Evolutionary conservation across 1,140 invertebrate species (phyloP).

Genomic region (Grapholita molesta): DNA sequence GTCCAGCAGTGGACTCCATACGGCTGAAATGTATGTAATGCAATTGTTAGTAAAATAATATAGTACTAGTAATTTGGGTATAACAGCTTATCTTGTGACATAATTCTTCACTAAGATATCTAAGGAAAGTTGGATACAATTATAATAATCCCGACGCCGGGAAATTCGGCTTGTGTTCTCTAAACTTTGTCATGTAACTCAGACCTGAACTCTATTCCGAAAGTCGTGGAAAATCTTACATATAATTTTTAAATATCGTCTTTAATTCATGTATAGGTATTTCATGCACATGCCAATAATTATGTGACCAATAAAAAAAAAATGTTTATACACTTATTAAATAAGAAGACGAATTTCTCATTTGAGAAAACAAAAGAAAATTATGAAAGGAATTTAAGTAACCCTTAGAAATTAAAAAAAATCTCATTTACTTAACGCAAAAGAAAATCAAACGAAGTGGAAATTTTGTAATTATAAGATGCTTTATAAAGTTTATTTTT

Average conservation of each 20-base stretch:
- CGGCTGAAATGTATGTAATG: no score
- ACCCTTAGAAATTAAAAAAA: not conserved
- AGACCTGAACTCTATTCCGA: not conserved
- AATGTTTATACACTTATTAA: not conserved
- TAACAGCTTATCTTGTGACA: no score
- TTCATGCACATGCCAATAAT: no score
- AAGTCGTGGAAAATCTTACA: not conserved
- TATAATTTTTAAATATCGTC: no score
- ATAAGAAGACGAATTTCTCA: not conserved
- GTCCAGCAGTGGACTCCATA: no score
- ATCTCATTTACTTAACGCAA: not conserved
- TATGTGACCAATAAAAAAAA: no score
- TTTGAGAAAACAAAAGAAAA: not conserved
- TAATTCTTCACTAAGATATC: no score
- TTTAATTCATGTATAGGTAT: no score
- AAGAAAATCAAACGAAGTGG: not conserved
- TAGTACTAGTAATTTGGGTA: no score
- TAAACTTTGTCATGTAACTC: not conserved
- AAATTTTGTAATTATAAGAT: not conserved
- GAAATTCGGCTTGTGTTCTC: not conserved
- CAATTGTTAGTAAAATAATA: no score
- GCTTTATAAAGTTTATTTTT: not conserved
- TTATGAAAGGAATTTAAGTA: not conserved
- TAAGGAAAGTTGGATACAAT: no score
- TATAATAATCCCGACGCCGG: constrained; percentile 10